phyloP scores from a whole-genome alignment of 2,797 vertebrate genomes.

The Taeniopygia guttata region DNA sequence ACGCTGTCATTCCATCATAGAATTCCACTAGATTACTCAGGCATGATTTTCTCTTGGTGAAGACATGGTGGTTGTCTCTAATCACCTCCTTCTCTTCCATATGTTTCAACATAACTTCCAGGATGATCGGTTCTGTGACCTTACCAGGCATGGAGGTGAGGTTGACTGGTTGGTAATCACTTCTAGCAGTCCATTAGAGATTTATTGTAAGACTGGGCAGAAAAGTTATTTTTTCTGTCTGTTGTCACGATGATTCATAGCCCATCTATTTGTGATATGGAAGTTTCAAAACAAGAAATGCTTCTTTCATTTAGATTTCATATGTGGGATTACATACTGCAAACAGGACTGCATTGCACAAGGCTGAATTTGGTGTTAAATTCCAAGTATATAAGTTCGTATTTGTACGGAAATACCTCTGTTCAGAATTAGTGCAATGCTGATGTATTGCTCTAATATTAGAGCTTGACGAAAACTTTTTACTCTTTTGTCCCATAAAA shows the following conservation, averaged over 20 bases:
- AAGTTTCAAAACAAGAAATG: neutral
- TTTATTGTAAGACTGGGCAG: neutral
- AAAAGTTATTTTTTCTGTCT: neutral
- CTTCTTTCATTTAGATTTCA: neutral
- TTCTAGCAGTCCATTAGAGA: neutral
- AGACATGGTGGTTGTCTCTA: neutral
- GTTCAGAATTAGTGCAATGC: neutral
- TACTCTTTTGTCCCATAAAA: neutral
- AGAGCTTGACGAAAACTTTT: neutral
- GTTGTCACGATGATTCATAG: neutral
- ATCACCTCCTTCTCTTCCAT: neutral
- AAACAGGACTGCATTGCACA: neutral
- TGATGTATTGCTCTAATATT: neutral
- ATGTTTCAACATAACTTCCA: neutral
- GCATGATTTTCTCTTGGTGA: neutral
- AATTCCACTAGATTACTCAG: neutral
- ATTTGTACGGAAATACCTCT: neutral
- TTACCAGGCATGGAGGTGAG: neutral
- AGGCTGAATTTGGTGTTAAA: neutral
- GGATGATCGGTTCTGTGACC: neutral
- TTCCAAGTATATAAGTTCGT: neutral
- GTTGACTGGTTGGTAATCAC: neutral
- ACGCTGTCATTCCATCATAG: neutral
- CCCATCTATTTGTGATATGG: neutral
- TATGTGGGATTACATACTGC: neutral